Percentiles rank a stretch among this genome's conserved stretches.
These are phyloP conservation scores for Periphyllus acericola DNA, from an alignment of 2,888 invertebrate species.

Conservation along the genomic window DNA sequence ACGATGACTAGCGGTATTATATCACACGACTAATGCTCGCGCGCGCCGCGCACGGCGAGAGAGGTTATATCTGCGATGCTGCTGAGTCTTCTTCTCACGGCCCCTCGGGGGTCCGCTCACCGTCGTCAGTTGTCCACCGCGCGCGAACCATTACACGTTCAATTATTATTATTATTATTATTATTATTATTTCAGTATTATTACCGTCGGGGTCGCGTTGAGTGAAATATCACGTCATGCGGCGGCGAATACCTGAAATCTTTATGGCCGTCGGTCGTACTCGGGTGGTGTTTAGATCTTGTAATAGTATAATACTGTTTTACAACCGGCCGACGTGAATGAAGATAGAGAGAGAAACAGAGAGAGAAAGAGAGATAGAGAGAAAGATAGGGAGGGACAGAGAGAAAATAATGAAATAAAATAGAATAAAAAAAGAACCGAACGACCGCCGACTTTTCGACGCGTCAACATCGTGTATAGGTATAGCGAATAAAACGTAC, in stretches of 20 bases:
- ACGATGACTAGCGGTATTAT: constrained; percentile 10
- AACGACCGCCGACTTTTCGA: background rate
- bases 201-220: background rate
- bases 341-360: too few relatives aligned
- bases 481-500: constrained; percentile 7
- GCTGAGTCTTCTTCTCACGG: constrained; percentile 15
- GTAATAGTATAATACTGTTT: background rate
- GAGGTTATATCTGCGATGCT: background rate
- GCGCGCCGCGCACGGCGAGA: background rate
- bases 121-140: constrained; percentile 6
- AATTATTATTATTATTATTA: constrained; percentile 1
- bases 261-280: background rate
- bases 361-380: too few relatives aligned
- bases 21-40: background rate
- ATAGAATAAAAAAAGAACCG: background rate
- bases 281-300: constrained; percentile 11
- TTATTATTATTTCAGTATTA: constrained; percentile 1
- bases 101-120: background rate
- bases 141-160: constrained; percentile 12
- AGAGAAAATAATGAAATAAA: too few relatives aligned
- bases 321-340: background rate
- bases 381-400: too few relatives aligned
- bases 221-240: constrained; percentile 47
- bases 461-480: background rate
- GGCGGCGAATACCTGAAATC: constrained; percentile 10